Percentiles rank a stretch among this genome's conserved stretches.
phyloP scores from a whole-genome alignment of 2,888 invertebrate species.

The Meandrusa payeni region DNA sequence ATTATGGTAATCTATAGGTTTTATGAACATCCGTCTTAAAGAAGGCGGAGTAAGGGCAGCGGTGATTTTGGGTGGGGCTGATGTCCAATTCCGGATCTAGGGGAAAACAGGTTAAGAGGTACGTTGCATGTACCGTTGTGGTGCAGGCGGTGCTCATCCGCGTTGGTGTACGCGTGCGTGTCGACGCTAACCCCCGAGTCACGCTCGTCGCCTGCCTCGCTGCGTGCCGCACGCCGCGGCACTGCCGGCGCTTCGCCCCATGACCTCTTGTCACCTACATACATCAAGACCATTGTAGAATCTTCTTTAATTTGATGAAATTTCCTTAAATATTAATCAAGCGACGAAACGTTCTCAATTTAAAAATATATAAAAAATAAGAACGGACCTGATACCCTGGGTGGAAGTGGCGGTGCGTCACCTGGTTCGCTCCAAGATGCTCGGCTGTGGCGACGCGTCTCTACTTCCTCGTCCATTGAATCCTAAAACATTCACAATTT shows the following conservation, averaged over 20 bases:
- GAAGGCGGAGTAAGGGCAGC: neutral
- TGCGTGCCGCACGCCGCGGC: slow-evolving; percentile 62
- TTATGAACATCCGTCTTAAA: neutral
- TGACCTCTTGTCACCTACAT: slow-evolving; percentile 58
- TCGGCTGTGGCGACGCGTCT: slow-evolving; percentile 76
- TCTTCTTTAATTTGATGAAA: no score
- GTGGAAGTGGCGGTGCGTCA: slow-evolving; percentile 90
- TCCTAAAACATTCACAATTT: no score
- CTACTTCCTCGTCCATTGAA: slow-evolving; percentile 76
- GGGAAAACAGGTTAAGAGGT: no score
- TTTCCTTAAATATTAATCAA: no score
- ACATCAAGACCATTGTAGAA: no score
- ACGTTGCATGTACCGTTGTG: slow-evolving; percentile 40
- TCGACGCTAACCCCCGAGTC: slow-evolving; percentile 72
- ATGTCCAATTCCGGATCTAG: neutral
- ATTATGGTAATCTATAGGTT: no score
- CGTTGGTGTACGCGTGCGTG: slow-evolving; percentile 61
- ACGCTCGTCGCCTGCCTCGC: slow-evolving; percentile 64
- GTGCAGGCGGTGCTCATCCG: slow-evolving; percentile 50
- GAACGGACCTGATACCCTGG: slow-evolving; percentile 85
- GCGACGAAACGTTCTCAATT: no score
- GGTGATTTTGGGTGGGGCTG: neutral
- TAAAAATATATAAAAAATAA: neutral
- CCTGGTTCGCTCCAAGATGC: slow-evolving; percentile 72
- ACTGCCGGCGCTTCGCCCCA: slow-evolving; percentile 62